Evolutionary conservation across 2,888 invertebrate species (phyloP).

Genomic region (Dendrolimus pini): DNA sequence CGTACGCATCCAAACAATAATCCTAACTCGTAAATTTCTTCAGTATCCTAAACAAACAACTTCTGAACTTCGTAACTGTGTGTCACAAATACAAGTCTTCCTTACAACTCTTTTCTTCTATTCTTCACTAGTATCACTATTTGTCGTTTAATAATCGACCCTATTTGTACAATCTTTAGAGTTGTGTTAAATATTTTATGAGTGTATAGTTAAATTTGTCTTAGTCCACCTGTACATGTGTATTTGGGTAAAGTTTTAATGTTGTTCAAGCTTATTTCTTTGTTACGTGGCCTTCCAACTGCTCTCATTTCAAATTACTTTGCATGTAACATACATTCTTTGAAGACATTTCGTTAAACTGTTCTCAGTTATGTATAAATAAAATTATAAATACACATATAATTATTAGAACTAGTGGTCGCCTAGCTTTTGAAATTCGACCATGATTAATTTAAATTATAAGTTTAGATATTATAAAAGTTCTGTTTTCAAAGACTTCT

Average conservation of each 20-base stretch:
- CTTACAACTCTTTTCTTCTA: not conserved
- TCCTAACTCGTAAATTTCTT: not conserved
- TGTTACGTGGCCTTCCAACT: constrained; percentile 31
- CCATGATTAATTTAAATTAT: no score
- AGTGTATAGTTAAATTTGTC: constrained; percentile 11
- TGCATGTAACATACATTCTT: constrained; percentile 1
- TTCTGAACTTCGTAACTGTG: not conserved
- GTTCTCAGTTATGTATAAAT: not conserved
- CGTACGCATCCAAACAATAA: not conserved
- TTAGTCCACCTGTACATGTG: constrained; percentile 29
- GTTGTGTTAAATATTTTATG: not conserved
- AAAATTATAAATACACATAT: no score
- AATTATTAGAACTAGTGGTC: no score
- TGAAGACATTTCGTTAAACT: not conserved
- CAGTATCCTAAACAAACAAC: not conserved
- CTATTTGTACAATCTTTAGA: not conserved
- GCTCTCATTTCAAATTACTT: constrained; percentile 32
- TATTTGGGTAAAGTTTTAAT: constrained; percentile 37
- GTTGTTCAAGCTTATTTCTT: constrained; percentile 40
- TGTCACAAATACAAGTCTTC: not conserved
- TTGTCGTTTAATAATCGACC: not conserved
- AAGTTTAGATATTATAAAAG: no score
- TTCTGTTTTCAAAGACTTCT: no score
- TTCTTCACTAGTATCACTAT: not conserved
- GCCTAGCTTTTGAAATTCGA: no score